Evolutionary conservation across 2,113 vertebrate genomes (phyloP), one percentile per base, ranked within the genome.

Genomic region (Serranochromis macrocephalus): DNA sequence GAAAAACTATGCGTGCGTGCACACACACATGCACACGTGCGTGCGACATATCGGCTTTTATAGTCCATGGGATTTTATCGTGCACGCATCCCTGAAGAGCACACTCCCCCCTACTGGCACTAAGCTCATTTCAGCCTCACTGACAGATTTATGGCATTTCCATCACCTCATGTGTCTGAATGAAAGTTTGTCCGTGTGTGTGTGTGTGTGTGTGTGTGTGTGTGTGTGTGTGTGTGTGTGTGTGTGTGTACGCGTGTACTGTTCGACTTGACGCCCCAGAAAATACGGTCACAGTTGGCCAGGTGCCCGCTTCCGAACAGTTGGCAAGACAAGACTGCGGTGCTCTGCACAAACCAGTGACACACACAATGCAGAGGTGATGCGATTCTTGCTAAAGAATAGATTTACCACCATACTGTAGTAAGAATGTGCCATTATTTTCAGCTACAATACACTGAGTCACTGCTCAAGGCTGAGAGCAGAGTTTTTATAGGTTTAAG

Each of bases 281-380:
- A 91, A 92, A 85, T 85, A 87, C 85, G 89, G 92, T 94, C 93
- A 94, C 91, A 93, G 84, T 93, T 95, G 93, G 91, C 91, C 86
- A 84, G 53, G 82, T 92, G 91, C 91, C 94, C 91, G 38, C 84
- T 84, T 79, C 82, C 49, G 55, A 91, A 88, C 91, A 86, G 81
- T 89, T 92, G 85, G 92, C 80, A 86, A 89, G 84, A 91, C 81
- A 63, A 88, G 89, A 90, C 90, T 88, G 88, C 90, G 87, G 88
- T 33, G 81, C 82, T 88, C 80, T 49, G 55, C 86, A 91, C 40
- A 89, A 91, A 86, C 81, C 58, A 85, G 78, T 84, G 80, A 87
- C 86, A 73, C 79, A 68, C 61, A 82, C 51, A 82, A 31, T 82
- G 79, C 85, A 93, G 88, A 82, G 88, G 85, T 82, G 82, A 89